These are phyloP conservation scores for Cataglyphis altisquamis DNA, from an alignment of 2,888 invertebrate genomes.

Conservation along the genomic window DNA sequence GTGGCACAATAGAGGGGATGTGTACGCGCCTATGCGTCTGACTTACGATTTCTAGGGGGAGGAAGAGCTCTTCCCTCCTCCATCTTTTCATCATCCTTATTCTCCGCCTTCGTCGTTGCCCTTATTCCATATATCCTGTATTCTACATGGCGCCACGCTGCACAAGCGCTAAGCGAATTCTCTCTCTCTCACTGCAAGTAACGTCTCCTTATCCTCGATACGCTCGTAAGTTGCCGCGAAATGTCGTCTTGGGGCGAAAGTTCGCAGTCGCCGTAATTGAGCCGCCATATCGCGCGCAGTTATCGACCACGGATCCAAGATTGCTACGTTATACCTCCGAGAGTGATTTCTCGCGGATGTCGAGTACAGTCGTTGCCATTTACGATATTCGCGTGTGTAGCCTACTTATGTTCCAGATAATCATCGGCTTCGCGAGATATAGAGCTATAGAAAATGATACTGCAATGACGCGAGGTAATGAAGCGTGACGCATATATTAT, in stretches of 20 bases:
- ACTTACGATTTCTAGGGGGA: constrained; percentile 38
- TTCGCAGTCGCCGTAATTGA: constrained; percentile 57
- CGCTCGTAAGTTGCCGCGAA: constrained; percentile 58
- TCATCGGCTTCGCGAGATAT: background rate
- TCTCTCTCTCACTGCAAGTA: constrained; percentile 22
- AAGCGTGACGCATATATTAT: background rate
- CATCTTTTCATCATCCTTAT: background rate
- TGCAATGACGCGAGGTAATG: background rate
- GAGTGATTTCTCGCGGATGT: constrained; percentile 52
- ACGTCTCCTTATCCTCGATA: constrained; percentile 51
- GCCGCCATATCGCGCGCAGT: constrained; percentile 49
- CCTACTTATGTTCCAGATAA: constrained; percentile 24
- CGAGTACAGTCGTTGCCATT: constrained; percentile 31
- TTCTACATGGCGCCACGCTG: constrained; percentile 6
- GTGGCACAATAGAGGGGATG: constrained; percentile 80
- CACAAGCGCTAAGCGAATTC: constrained; percentile 36
- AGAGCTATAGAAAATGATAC: background rate
- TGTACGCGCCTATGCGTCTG: constrained; percentile 56
- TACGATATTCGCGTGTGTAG: constrained; percentile 30
- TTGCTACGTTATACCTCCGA: constrained; percentile 52
- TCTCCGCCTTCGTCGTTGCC: constrained; percentile 1
- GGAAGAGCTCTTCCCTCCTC: background rate
- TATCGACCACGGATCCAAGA: constrained; percentile 42
- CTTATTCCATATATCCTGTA: background rate
- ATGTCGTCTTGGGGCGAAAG: constrained; percentile 55